Evolutionary conservation across 2,113 vertebrate species (phyloP), one percentile per base, ranked within the genome.

Genomic region (Pomatostomus ruficeps): DNA sequence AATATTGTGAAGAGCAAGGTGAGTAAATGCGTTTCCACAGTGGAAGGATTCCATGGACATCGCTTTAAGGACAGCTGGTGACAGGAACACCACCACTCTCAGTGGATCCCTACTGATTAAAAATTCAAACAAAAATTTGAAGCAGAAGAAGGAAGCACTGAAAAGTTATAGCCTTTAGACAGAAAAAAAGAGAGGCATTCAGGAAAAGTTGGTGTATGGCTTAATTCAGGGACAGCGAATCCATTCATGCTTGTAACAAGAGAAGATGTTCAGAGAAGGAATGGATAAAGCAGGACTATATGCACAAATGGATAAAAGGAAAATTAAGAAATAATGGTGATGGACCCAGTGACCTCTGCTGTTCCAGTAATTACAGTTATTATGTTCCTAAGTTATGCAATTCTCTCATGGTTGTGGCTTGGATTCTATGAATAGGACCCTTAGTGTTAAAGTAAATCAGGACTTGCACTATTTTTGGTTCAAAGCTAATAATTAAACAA

Each of bases 401-500:
- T 95, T 96, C 83, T 88, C 73, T 96, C 45, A 76, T 76, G 74
- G 83, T 85, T 93, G 58, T 80, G 71, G 83, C 73, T 84, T 89
- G 46, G 13, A 31, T 76, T 91, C 94, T 95, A 81, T 92, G 87
- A 94, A 94, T 23, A 70, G 94, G 91, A 86, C 80, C 73, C 73
- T 95, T 87, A 89, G 85, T 86, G 68, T 87, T 90, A 78, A 95
- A 95, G 97, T 80, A 95, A 96, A 94, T 78, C 88, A 68, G 85
- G 85, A 91, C 85, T 95, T 71, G 81, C 2, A 42, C 76, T 97
- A 95, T 97, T 97, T 97, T 93, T 91, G 87, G 92, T 95, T 93
- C 88, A 83, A 93, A 96, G 91, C 96, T 94, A 96, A 94, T 97
- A 97, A 98, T 97, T 96, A 97, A 96, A 90, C 94, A 91, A 95